A percentile compares a stretch with the other conserved stretches of the same genome.
These are phyloP conservation scores for Eriosoma lanigerum DNA, from an alignment of 1,140 invertebrate genomes.

Conservation along the genomic window DNA sequence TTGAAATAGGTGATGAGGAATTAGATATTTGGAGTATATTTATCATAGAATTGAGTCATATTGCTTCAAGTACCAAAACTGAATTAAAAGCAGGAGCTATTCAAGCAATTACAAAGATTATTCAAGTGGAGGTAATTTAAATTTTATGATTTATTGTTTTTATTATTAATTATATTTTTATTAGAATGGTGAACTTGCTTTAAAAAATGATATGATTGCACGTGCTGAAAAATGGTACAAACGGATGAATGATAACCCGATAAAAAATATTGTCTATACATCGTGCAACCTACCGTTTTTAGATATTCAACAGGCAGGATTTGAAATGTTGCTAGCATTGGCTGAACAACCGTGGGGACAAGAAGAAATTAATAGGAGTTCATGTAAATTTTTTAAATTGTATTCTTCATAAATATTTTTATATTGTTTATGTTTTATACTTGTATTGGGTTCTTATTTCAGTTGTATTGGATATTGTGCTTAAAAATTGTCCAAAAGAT, in stretches of 20 bases:
- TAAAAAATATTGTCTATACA: conserved; percentile 63
- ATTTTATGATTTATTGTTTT: conserved; percentile 53
- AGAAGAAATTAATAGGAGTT: conserved; percentile 62
- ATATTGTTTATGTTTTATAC: not conserved
- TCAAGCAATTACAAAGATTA: conserved; percentile 64
- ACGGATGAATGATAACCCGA: conserved; percentile 61
- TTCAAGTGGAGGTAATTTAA: conserved; percentile 60
- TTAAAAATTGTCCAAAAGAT: not conserved
- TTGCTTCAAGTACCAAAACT: conserved; percentile 60
- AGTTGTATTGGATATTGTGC: conserved; percentile 14
- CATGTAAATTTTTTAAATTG: conserved; percentile 58
- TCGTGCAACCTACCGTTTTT: conserved; percentile 67
- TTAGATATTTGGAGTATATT: conserved; percentile 62
- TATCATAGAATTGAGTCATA: conserved; percentile 61
- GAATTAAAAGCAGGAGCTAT: conserved; percentile 66
- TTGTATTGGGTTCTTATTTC: not conserved
- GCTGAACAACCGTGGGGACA: conserved; percentile 67
- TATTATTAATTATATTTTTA: not conserved
- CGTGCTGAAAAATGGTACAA: conserved; percentile 67
- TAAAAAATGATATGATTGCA: conserved; percentile 58
- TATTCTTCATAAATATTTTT: not conserved
- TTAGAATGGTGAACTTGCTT: conserved; percentile 59
- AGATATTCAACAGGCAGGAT: conserved; percentile 63
- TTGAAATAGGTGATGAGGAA: conserved; percentile 56
- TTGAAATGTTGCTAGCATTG: conserved; percentile 62